These are phyloP conservation scores for Dioctria rufipes DNA, from an alignment of 2,888 invertebrate genomes.

Conservation along the genomic window DNA sequence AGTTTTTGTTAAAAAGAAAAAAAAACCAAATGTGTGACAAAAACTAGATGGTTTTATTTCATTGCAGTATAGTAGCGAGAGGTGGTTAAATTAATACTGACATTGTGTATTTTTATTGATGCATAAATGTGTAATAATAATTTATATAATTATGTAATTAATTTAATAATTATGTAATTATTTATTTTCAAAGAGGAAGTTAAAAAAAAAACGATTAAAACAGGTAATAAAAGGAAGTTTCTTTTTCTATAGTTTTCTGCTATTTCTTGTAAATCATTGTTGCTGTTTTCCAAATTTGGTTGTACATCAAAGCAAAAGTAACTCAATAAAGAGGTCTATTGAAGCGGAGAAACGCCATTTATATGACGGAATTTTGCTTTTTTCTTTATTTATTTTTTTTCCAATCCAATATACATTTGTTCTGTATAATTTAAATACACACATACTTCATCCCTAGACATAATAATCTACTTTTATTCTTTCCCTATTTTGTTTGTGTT, in stretches of 20 bases:
- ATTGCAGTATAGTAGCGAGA: constrained; percentile 2
- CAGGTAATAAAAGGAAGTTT: constrained; percentile 47
- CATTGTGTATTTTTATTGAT: constrained; percentile 50
- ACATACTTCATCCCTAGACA: background rate
- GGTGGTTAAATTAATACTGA: background rate
- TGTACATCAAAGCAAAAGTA: constrained; percentile 50
- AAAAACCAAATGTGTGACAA: constrained; percentile 32
- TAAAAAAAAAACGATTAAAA: constrained; percentile 36
- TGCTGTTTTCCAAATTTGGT: constrained; percentile 45
- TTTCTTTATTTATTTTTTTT: constrained; percentile 22
- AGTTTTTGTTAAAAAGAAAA: constrained; percentile 11
- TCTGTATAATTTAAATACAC: background rate
- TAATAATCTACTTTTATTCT: constrained; percentile 16
- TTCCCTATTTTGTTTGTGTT: constrained; percentile 2
- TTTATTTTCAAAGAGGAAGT: constrained; percentile 46
- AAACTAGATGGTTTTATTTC: constrained; percentile 25
- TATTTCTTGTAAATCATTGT: constrained; percentile 47
- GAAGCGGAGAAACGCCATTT: constrained; percentile 46
- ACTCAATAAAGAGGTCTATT: constrained; percentile 50
- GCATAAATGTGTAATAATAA: constrained; percentile 43
- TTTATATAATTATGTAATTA: constrained; percentile 53
- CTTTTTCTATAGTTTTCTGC: constrained; percentile 34
- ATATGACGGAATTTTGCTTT: constrained; percentile 38
- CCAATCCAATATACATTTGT: background rate
- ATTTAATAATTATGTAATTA: constrained; percentile 53